phyloP scores from a whole-genome alignment of 2,888 invertebrate species.

The Eurytoma adleriae region DNA sequence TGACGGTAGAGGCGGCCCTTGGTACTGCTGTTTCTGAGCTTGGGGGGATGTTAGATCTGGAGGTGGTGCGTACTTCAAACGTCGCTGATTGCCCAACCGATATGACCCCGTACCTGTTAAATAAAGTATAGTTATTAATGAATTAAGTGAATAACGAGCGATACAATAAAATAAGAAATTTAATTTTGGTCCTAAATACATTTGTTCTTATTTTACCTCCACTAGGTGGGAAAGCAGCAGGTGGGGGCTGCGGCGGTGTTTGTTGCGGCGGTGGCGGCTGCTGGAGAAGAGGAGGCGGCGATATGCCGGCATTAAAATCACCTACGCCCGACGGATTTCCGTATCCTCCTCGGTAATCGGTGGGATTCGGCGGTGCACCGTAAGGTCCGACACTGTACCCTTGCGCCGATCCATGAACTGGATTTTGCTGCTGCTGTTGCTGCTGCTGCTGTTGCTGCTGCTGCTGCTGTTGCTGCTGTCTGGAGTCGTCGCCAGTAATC shows the following conservation, averaged over 20 bases:
- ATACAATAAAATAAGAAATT: too few species aligned
- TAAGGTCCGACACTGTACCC: conserved; percentile 1
- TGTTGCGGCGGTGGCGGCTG: conserved; percentile 55
- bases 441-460: conserved; percentile 21
- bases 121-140: background rate
- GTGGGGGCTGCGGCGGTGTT: conserved; percentile 57
- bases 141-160: background rate
- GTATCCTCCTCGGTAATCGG: background rate
- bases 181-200: too few species aligned
- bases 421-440: conserved; percentile 10
- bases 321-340: conserved; percentile 3
- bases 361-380: background rate
- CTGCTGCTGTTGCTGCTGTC: conserved; percentile 13
- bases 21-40: conserved; percentile 26
- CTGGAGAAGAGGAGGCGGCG: conserved; percentile 35
- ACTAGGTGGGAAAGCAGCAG: conserved; percentile 60
- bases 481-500: conserved; percentile 63
- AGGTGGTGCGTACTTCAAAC: conserved; percentile 86
- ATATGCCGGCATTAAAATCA: conserved; percentile 38
- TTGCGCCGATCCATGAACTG: conserved; percentile 13
- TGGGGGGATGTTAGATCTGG: conserved; percentile 79
- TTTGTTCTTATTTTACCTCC: conserved; percentile 59
- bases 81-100: conserved; percentile 82
- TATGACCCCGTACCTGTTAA: conserved; percentile 75
- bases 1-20: conserved; percentile 9